Evolutionary conservation across 2,113 vertebrate genomes (phyloP), one percentile per base, ranked within the genome.

Genomic region (Rhinoderma darwinii): DNA sequence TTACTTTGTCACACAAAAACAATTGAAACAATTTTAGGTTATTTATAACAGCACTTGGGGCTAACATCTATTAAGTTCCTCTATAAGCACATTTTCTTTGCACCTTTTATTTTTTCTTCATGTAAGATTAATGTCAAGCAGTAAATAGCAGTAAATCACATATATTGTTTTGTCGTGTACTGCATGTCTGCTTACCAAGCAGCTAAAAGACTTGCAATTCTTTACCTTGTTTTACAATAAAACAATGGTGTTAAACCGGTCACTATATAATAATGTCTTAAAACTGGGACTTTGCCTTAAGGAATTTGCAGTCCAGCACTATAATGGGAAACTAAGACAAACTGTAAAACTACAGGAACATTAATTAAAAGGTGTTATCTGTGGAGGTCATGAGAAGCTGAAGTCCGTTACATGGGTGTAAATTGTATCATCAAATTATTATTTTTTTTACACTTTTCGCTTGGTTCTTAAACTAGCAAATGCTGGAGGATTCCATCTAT

Each of bases 71-170:
- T 77, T 50, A 51, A 18, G 47, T 51, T 77, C 17, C 74, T 77
- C 74, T 17, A 50, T 77, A 77, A 77, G 74, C 74, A 70, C 66
- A 77, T 77, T 77, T 50, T 77, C 74, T 77, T 50, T 50, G 27
- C 44, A 77, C 74, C 14, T 77, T 77, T 77, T 70, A 18, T 15
- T 18, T 70, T 47, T 17, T 77, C 41, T 77, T 77, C 74, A 77
- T 77, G 43, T 51, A 51, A 50, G 72, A 47, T 47, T 47, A 77
- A 77, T 77, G n/a, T 44, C 41, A 2, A 20, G 12, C 41, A 30
- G 25, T 76, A 76, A 76, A 74, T 43, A 43, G 39, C 72, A 74
- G 72, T 43, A 74, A 74, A 74, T 74, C 72, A 43, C 22, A 12
- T n/a, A 43, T n/a, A 74, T 74, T 74, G 9, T 73, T 39, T 73